Base-by-base conservation (phyloP, 1,140 invertebrate species). In the Ptiloglossa arizonensis region DNA sequence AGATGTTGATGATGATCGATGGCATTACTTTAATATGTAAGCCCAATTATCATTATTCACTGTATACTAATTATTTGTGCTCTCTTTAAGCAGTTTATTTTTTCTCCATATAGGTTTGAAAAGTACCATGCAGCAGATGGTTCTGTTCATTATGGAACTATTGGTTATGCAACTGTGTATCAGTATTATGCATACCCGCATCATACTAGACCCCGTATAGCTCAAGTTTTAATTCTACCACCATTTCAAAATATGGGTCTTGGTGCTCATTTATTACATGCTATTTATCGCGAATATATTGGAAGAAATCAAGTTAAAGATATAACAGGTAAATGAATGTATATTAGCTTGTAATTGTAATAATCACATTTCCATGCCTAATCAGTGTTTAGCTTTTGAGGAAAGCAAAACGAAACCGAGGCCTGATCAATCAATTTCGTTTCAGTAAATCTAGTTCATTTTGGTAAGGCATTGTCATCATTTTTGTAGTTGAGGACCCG, bases 131-230 rank as follows among this genome's bases (percentile, higher is more conserved):
- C 93, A 38, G 91, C 93, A 56, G 93, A 95, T 87, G 96, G 96
- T 17, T 87, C 92, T 8, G 82, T 88, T 17, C 92, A 93, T n/a
- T 98, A 97, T 88, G 96, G 96, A 44, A 95, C 97, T 70, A 95
- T 95, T 79, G 98, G 97, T 15, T 99, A 98, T 92, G 95, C 96
- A 44, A 98, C 98, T 0, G 96, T 98, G 27, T 99, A 99, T 93
- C 96, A 97, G 83, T 99, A 98, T 91, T 99, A 98, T 90, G 97
- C 97, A 1, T 99, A 99, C 93, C 98, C 98, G 0, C 93, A 95
- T 56, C 95, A 97, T 88, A 95, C 95, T 56, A 93, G 98, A 46
- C 97, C 98, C 11, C 94, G 98, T 70, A 96, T 99, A 66, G 97
- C 97, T 80, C 98, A 99, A 91, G 96, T 98, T 88, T 93, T 99